Evolutionary conservation across 2,797 vertebrate genomes (phyloP).

Genomic region (Lophotriccus pileatus): DNA sequence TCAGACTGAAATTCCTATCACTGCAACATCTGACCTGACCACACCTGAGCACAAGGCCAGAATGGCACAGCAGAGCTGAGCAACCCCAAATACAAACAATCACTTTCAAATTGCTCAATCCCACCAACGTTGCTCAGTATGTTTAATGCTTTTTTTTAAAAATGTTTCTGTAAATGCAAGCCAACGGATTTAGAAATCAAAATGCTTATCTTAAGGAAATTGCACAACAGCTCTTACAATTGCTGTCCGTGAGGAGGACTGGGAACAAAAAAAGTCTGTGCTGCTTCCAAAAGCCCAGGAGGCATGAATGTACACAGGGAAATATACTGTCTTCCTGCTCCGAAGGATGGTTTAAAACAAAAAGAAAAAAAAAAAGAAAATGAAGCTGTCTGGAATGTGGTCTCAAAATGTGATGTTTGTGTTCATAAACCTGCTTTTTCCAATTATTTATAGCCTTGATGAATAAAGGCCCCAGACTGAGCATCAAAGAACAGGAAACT

Average conservation of each 20-base stretch:
- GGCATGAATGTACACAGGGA: not conserved
- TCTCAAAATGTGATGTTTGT: not conserved
- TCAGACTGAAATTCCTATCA: not conserved
- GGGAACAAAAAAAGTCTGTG: slow-evolving; percentile 15
- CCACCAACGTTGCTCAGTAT: not conserved
- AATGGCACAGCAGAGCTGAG: not conserved
- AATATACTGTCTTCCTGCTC: not conserved
- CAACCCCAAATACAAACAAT: not conserved
- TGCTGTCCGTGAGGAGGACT: not conserved
- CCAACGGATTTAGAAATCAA: not conserved
- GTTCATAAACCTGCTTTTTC: slow-evolving; percentile 62
- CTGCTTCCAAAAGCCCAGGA: slow-evolving; percentile 39
- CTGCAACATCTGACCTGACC: not conserved
- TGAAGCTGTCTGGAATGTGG: slow-evolving; percentile 27
- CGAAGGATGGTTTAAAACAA: not conserved
- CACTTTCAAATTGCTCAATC: not conserved
- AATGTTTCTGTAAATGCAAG: not conserved
- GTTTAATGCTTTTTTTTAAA: not conserved
- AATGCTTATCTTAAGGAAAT: slow-evolving; percentile 10
- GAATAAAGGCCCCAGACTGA: not conserved
- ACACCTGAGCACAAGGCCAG: not conserved
- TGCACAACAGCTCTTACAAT: not conserved
- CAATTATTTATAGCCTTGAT: slow-evolving; percentile 27
- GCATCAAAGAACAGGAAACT: not conserved
- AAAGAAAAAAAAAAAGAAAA: not conserved